phyloP scores from a whole-genome alignment of 92 coral and sea anemone genomes.

The Heteractis magnifica region DNA sequence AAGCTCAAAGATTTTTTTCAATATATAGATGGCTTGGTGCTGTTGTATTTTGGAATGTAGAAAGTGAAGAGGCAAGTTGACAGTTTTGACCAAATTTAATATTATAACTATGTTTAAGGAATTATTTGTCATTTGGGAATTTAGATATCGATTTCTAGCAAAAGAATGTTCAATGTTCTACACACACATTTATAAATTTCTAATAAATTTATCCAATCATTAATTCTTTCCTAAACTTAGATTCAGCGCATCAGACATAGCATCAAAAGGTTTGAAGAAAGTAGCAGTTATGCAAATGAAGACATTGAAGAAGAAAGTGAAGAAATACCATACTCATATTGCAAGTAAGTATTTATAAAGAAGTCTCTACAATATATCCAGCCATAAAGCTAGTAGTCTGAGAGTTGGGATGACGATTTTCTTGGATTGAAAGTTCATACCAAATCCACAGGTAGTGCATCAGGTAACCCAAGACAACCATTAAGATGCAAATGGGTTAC shows the following conservation, averaged over 20 bases:
- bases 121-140: too few relatives aligned
- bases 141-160: too few relatives aligned
- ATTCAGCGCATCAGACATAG: constrained; percentile 48
- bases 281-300: constrained; percentile 50
- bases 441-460: too few relatives aligned
- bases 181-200: neutral
- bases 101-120: too few relatives aligned
- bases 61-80: constrained; percentile 50
- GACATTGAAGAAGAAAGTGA: constrained; percentile 73
- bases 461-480: too few relatives aligned
- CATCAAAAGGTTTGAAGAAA: constrained; percentile 61
- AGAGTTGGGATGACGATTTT: neutral
- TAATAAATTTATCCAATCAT: neutral
- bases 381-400: neutral
- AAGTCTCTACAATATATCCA: neutral
- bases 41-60: constrained; percentile 73
- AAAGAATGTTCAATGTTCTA: neutral
- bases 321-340: constrained; percentile 60
- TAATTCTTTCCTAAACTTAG: constrained; percentile 12
- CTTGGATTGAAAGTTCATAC: too few relatives aligned
- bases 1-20: neutral
- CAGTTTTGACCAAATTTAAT: neutral
- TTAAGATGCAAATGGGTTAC: too few relatives aligned
- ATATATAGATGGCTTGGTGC: constrained; percentile 70
- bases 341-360: constrained; percentile 54